Percentiles rank a stretch among this genome's conserved stretches.
phyloP scores from a whole-genome alignment of 2,797 vertebrate species.

The Taeniopygia guttata region DNA sequence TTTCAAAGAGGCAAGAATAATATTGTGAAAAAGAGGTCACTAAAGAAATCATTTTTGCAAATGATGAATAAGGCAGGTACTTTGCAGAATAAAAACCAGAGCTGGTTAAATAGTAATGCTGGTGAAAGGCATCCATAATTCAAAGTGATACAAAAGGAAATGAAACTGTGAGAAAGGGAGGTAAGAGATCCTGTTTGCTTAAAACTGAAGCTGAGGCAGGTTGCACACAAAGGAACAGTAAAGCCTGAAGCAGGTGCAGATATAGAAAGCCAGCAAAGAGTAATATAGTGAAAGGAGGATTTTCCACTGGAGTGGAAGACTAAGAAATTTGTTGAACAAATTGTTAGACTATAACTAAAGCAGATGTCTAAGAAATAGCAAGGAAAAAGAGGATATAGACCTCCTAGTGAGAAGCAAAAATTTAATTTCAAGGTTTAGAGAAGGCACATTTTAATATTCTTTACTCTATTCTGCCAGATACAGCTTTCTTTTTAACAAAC shows the following conservation, averaged over 20 bases:
- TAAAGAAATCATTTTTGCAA: not conserved
- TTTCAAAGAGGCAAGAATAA: not conserved
- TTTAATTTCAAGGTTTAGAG: not conserved
- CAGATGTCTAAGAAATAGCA: not conserved
- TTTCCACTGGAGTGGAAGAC: not conserved
- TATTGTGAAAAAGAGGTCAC: not conserved
- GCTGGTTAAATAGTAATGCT: not conserved
- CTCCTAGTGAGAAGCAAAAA: not conserved
- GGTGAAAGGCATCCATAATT: not conserved
- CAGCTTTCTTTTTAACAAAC: constrained; percentile 5
- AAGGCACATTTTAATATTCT: not conserved
- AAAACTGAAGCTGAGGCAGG: not conserved
- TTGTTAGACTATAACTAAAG: not conserved
- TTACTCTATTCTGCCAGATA: not conserved
- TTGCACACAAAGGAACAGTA: not conserved
- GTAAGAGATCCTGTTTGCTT: not conserved
- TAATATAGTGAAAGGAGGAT: not conserved
- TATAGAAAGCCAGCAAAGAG: not conserved
- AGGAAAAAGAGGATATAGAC: not conserved
- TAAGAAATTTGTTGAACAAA: not conserved
- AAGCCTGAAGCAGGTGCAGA: not conserved
- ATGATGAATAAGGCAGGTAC: not conserved
- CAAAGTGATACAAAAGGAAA: not conserved
- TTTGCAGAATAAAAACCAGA: not conserved
- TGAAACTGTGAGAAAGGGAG: not conserved